Evolutionary conservation across 2,888 invertebrate species (phyloP).

Genomic region (Stratiomys singularior): DNA sequence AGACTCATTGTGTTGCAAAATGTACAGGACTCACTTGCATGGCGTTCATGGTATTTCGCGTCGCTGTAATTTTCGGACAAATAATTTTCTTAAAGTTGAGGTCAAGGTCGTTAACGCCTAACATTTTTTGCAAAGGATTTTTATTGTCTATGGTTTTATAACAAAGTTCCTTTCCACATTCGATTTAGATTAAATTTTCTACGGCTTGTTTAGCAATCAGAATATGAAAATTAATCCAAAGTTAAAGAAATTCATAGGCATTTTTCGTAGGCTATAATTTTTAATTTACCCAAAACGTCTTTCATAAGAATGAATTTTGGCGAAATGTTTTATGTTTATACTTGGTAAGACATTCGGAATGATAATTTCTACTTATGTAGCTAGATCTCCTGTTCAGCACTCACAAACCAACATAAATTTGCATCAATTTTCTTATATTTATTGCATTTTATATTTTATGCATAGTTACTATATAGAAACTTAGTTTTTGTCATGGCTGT

Average conservation of each 20-base stretch:
- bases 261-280: no score
- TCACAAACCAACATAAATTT: constrained; percentile 7
- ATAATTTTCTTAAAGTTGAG: no score
- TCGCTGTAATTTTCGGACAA: not conserved
- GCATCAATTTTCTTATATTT: constrained; percentile 18
- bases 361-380: not conserved
- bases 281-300: not conserved
- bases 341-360: not conserved
- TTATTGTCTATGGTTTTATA: no score
- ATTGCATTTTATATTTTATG: constrained; percentile 24
- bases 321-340: not conserved
- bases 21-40: not conserved
- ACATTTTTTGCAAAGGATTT: no score
- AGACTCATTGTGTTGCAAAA: not conserved
- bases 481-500: not conserved
- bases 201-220: no score
- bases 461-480: not conserved
- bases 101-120: no score
- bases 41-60: not conserved
- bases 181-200: no score
- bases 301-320: not conserved
- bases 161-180: no score
- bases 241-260: no score
- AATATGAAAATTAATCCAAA: no score
- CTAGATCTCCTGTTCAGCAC: constrained; percentile 9